Evolutionary conservation across 2,888 invertebrate genomes (phyloP).

Genomic region (Esperia sulphurella): DNA sequence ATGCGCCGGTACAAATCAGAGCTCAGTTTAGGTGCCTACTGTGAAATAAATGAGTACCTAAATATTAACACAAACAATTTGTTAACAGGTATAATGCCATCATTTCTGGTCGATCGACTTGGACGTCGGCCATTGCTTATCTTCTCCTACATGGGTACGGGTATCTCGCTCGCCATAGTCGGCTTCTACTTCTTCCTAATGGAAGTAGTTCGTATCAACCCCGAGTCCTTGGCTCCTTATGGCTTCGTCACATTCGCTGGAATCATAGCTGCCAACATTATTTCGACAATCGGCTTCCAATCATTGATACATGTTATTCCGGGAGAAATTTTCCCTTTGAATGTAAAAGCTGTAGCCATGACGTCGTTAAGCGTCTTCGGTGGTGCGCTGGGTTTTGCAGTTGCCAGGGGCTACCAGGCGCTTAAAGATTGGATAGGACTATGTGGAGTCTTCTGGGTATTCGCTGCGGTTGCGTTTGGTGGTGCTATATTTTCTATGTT

Average conservation of each 20-base stretch:
- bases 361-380: slow-evolving; percentile 63
- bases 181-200: slow-evolving; percentile 56
- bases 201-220: slow-evolving; percentile 35
- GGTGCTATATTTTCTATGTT: slow-evolving; percentile 68
- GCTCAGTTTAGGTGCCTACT: too few relatives aligned
- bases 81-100: slow-evolving; percentile 53
- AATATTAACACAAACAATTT: neutral
- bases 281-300: slow-evolving; percentile 60
- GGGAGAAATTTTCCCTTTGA: slow-evolving; percentile 78
- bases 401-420: slow-evolving; percentile 71
- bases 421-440: slow-evolving; percentile 65
- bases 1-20: too few relatives aligned
- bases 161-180: slow-evolving; percentile 29
- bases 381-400: slow-evolving; percentile 64
- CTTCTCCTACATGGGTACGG: slow-evolving; percentile 51
- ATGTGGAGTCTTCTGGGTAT: slow-evolving; percentile 69
- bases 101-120: slow-evolving; percentile 45
- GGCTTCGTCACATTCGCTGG: slow-evolving; percentile 59
- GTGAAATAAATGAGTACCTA: too few relatives aligned
- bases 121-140: slow-evolving; percentile 70
- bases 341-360: slow-evolving; percentile 75
- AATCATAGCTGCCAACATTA: slow-evolving; percentile 42
- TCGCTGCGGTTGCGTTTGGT: slow-evolving; percentile 54
- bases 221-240: slow-evolving; percentile 32
- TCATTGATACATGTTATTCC: slow-evolving; percentile 68